These are phyloP conservation scores for Tinea pellionella DNA, from an alignment of 2,888 invertebrate species.

Conservation along the genomic window DNA sequence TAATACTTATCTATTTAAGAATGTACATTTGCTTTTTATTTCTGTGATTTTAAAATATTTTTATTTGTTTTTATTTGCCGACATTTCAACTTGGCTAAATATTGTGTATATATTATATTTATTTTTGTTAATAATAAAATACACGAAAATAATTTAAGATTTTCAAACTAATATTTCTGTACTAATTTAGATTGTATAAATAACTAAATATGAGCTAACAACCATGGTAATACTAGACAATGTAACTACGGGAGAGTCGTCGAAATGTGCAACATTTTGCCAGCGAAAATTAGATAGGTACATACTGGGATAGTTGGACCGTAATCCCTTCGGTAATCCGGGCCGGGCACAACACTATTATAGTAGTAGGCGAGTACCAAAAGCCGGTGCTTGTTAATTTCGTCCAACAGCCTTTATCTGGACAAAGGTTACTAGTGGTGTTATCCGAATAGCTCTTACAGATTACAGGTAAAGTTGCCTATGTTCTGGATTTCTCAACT, in stretches of 20 bases:
- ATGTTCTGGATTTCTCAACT: neutral
- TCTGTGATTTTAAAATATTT: too few relatives aligned
- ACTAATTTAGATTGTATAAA: neutral
- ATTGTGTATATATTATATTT: too few relatives aligned
- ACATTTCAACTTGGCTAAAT: too few relatives aligned
- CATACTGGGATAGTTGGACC: constrained; percentile 9
- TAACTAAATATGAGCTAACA: neutral
- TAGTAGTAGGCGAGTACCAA: neutral
- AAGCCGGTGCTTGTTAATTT: constrained; percentile 12
- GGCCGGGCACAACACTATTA: neutral
- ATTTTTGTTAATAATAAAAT: too few relatives aligned
- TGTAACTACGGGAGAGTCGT: neutral
- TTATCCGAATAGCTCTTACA: neutral
- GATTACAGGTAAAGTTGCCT: neutral
- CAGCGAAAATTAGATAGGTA: constrained; percentile 7
- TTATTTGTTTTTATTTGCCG: too few relatives aligned
- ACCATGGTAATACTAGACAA: neutral
- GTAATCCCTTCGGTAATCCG: constrained; percentile 10
- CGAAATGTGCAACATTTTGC: constrained; percentile 6
- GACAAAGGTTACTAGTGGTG: constrained; percentile 7
- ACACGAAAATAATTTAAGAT: too few relatives aligned
- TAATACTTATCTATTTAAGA: too few relatives aligned
- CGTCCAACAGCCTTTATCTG: neutral
- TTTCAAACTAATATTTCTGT: neutral
- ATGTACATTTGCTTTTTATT: too few relatives aligned